These are phyloP conservation scores for Cygnus buccinator DNA, from an alignment of 2,113 vertebrate species.

Conservation along the genomic window DNA sequence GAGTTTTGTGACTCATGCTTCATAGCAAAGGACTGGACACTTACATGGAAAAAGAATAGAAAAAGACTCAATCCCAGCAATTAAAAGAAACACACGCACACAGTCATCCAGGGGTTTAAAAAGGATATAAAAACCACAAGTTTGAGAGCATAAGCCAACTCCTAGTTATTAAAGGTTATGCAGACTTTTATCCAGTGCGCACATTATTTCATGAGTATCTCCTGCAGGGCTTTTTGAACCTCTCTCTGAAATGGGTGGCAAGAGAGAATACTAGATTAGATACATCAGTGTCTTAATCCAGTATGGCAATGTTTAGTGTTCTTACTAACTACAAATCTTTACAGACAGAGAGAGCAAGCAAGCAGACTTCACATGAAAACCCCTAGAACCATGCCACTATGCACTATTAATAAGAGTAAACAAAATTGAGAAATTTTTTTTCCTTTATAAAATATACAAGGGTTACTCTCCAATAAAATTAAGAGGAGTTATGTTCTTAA, in stretches of 20 bases:
- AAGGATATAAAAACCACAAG: slow-evolving; percentile 22
- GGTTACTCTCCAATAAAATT: neutral
- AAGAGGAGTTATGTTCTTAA: no score
- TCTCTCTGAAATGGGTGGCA: neutral
- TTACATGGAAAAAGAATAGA: slow-evolving; percentile 19
- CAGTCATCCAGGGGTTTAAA: slow-evolving; percentile 3
- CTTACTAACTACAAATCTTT: neutral
- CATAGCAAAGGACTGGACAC: neutral
- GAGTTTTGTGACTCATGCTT: slow-evolving; percentile 43
- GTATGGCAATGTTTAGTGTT: neutral
- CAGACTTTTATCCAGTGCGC: neutral
- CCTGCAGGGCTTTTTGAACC: neutral
- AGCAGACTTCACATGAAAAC: neutral
- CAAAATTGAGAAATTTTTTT: neutral
- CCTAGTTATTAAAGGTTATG: neutral
- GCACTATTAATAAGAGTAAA: neutral
- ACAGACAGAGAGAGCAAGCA: neutral
- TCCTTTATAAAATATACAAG: neutral
- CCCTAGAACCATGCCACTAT: neutral
- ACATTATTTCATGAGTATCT: neutral
- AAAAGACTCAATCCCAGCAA: neutral
- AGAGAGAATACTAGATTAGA: neutral
- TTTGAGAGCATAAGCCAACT: neutral
- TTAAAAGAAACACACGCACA: neutral
- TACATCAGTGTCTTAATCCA: neutral